Evolutionary conservation across 2,113 vertebrate genomes (phyloP).

Genomic region (Edolisoma coerulescens): DNA sequence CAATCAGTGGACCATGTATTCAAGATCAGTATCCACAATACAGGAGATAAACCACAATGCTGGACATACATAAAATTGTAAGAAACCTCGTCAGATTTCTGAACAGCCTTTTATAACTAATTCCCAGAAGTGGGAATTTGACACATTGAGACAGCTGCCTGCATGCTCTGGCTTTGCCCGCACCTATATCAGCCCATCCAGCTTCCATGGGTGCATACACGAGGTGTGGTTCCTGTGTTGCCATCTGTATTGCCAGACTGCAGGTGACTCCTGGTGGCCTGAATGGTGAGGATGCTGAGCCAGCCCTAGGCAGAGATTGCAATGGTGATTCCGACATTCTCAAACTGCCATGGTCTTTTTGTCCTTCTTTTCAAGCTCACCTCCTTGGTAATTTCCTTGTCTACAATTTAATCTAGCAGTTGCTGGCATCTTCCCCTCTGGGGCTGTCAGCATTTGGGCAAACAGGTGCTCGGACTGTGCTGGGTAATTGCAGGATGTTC

Average conservation of each 20-base stretch:
- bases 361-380: background rate
- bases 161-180: background rate
- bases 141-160: background rate
- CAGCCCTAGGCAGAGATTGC: background rate
- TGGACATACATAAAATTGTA: background rate
- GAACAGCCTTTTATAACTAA: background rate
- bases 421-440: background rate
- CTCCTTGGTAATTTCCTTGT: background rate
- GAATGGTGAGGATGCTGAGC: fast-evolving
- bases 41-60: background rate
- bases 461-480: fast-evolving
- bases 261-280: fast-evolving
- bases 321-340: background rate
- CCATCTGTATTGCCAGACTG: fast-evolving
- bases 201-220: fast-evolving
- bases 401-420: background rate
- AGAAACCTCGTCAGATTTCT: background rate
- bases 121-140: background rate
- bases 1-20: background rate
- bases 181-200: no score
- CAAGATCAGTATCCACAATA: background rate
- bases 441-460: fast-evolving
- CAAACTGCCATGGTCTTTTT: background rate
- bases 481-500: background rate
- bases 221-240: fast-evolving